A percentile compares a stretch with the other conserved stretches of the same genome.
phyloP scores from a whole-genome alignment of 2,113 vertebrate genomes.

The Planiliza haematocheilus region DNA sequence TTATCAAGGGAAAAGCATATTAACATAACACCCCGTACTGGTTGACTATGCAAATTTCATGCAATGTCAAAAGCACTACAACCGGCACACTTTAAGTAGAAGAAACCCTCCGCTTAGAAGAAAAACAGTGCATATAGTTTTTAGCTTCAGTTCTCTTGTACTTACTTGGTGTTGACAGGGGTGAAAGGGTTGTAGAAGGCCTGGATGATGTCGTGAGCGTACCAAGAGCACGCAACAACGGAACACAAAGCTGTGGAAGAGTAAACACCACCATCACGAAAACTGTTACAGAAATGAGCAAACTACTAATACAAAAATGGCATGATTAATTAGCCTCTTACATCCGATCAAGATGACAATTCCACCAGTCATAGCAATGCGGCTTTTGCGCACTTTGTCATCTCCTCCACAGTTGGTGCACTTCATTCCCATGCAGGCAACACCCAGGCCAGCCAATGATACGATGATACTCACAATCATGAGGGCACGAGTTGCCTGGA shows the following conservation, averaged over 20 bases:
- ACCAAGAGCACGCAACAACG: slow-evolving; percentile 88
- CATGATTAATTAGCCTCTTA: slow-evolving; percentile 63
- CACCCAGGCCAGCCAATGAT: slow-evolving; percentile 78
- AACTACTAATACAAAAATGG: accelerated
- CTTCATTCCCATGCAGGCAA: slow-evolving; percentile 91
- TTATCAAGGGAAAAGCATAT: no score
- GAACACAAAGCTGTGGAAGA: slow-evolving; percentile 82
- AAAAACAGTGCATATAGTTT: not conserved
- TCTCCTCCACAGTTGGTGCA: slow-evolving; percentile 91
- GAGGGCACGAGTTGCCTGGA: slow-evolving; percentile 90
- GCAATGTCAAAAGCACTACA: not conserved
- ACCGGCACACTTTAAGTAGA: no score
- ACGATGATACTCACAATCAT: slow-evolving; percentile 89
- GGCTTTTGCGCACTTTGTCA: slow-evolving; percentile 86
- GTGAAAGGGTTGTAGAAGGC: slow-evolving; percentile 87
- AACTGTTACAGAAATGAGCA: not conserved
- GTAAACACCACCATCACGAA: not conserved
- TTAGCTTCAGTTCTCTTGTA: slow-evolving; percentile 17
- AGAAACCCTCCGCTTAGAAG: no score
- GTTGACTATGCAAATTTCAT: not conserved
- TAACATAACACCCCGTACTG: no score
- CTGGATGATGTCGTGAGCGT: slow-evolving; percentile 84
- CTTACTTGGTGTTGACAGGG: slow-evolving; percentile 89
- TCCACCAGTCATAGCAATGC: slow-evolving; percentile 88
- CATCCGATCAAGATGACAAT: slow-evolving; percentile 86